phyloP scores from a whole-genome alignment of 2,797 vertebrate genomes.

The Salarias fasciatus region DNA sequence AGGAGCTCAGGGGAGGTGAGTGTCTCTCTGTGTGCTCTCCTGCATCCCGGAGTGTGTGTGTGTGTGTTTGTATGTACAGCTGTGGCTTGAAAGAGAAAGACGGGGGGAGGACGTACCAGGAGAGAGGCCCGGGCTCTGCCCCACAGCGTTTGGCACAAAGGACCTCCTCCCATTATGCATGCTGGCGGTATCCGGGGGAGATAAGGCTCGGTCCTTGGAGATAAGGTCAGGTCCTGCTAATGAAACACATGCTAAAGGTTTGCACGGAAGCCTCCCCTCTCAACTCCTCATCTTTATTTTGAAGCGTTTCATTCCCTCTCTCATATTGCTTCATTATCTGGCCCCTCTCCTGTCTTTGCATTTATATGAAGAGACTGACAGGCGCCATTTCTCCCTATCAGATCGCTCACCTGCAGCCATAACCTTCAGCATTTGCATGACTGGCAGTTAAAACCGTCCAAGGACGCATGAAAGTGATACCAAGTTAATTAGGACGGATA shows the following conservation, averaged over 20 bases:
- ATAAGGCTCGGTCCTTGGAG: slow-evolving; percentile 68
- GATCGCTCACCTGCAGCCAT: slow-evolving; percentile 33
- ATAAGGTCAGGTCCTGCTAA: slow-evolving; percentile 75
- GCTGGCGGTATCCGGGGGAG: slow-evolving; percentile 66
- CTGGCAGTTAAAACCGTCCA: slow-evolving; percentile 46
- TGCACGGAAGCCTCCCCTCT: slow-evolving; percentile 46
- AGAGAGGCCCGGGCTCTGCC: slow-evolving; percentile 57
- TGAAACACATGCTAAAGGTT: slow-evolving; percentile 74
- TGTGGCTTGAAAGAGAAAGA: slow-evolving; percentile 62
- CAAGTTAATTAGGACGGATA: slow-evolving; percentile 57
- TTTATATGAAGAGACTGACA: slow-evolving; percentile 33
- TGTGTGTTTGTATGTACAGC: slow-evolving; percentile 65
- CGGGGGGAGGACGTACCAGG: slow-evolving; percentile 44
- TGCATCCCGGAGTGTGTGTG: slow-evolving; percentile 53
- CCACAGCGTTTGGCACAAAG: slow-evolving; percentile 77
- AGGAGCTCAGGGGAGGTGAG: slow-evolving; percentile 49
- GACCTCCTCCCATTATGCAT: slow-evolving; percentile 78
- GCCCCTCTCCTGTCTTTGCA: slow-evolving; percentile 36
- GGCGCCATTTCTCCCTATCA: slow-evolving; percentile 23
- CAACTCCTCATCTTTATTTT: slow-evolving; percentile 62
- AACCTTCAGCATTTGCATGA: slow-evolving; percentile 44
- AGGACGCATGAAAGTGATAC: slow-evolving; percentile 52
- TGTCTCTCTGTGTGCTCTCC: slow-evolving; percentile 53
- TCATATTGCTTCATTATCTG: slow-evolving; percentile 39
- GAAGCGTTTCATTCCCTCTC: slow-evolving; percentile 42